Conservation (phyloP, 1,140 invertebrate genomes). For the Lucilia cuprina region DNA sequence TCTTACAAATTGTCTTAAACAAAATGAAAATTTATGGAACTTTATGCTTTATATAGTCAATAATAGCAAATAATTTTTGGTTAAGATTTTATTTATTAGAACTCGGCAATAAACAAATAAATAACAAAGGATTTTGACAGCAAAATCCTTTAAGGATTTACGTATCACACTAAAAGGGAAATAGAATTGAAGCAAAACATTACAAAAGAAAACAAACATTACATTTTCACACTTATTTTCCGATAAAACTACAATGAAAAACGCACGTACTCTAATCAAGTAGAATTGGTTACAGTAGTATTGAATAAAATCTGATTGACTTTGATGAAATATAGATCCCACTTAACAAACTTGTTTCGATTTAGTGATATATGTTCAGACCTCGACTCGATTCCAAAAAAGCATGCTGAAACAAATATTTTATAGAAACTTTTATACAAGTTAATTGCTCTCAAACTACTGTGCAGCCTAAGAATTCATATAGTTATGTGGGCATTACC, state of each 20-base stretch:
- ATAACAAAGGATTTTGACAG: constrained; percentile 26
- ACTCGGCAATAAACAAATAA: constrained; percentile 17
- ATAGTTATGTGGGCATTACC: not conserved
- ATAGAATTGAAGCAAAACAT: not conserved
- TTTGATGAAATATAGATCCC: too few relatives aligned
- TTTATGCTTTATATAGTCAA: not conserved
- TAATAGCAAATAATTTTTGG: not conserved
- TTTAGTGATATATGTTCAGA: too few relatives aligned
- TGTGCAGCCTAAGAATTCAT: too few relatives aligned
- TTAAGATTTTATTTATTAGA: constrained; percentile 18
- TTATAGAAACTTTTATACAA: too few relatives aligned
- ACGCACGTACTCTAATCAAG: not conserved
- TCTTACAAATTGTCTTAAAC: constrained; percentile 22
- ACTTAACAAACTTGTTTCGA: too few relatives aligned
- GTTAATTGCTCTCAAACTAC: not conserved
- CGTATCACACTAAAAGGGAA: not conserved
- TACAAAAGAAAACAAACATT: not conserved
- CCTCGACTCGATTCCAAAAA: too few relatives aligned
- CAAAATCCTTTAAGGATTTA: not conserved
- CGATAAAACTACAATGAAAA: not conserved
- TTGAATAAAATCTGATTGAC: not conserved
- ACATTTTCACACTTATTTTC: not conserved
- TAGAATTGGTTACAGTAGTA: not conserved
- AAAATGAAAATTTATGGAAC: constrained; percentile 30
- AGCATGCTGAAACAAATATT: too few relatives aligned